Conservation (phyloP, 2,888 invertebrate genomes). For the Melikaiella ostensackeni region DNA sequence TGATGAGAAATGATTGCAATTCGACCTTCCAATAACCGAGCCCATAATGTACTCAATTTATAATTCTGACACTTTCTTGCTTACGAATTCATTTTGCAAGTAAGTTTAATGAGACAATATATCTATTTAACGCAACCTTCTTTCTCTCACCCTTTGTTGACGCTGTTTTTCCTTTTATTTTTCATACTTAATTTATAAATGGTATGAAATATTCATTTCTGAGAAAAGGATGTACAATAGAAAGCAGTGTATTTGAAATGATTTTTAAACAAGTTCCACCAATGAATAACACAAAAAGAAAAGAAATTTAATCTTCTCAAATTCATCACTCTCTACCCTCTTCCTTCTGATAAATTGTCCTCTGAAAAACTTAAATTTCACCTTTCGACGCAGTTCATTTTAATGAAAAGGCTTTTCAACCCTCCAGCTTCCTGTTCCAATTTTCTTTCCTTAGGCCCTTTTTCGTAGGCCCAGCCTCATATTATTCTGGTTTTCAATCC, state of each 20-base stretch:
- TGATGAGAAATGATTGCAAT: conserved; percentile 67
- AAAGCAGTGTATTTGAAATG: neutral
- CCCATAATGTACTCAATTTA: conserved; percentile 57
- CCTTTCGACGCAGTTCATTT: conserved; percentile 12
- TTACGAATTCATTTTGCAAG: conserved; percentile 13
- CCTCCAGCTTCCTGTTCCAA: conserved; percentile 31
- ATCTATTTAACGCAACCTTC: neutral
- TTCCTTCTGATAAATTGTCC: conserved; percentile 10
- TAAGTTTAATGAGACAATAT: conserved; percentile 4
- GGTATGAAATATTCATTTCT: neutral
- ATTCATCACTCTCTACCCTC: neutral
- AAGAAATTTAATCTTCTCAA: neutral
- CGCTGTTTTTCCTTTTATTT: neutral
- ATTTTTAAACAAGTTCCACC: neutral
- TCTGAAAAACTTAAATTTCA: neutral
- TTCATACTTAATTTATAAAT: neutral
- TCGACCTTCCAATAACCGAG: conserved; percentile 68
- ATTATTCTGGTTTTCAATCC: conserved; percentile 21
- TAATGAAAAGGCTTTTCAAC: conserved; percentile 28
- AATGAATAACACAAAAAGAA: neutral
- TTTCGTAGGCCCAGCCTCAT: conserved; percentile 13
- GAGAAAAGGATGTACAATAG: neutral
- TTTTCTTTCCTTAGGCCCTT: conserved; percentile 24
- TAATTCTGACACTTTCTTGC: conserved; percentile 53
- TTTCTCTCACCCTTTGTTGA: neutral